Percentiles rank a stretch among this genome's conserved stretches.
Evolutionary conservation across 2,888 invertebrate genomes (phyloP).

Genomic region (Hermaeophaga mercurialis): DNA sequence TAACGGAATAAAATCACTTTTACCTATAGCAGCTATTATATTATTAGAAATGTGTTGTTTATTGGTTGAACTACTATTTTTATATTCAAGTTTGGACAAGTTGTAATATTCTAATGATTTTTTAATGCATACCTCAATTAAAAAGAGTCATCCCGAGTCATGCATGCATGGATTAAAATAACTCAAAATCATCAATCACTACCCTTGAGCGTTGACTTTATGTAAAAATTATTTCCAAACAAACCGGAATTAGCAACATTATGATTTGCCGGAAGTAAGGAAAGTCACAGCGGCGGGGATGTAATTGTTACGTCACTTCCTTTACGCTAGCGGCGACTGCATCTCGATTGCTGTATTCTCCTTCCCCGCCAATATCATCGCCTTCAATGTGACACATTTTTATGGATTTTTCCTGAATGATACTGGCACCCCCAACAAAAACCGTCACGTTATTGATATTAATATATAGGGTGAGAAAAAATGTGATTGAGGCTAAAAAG

Average conservation of each 20-base stretch:
- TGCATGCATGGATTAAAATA: too few species aligned
- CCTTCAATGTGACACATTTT: constrained; percentile 56
- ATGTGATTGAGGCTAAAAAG: too few species aligned
- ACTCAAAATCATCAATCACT: neutral
- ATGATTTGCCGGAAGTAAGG: constrained; percentile 50
- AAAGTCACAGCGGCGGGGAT: constrained; percentile 54
- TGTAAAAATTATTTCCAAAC: constrained; percentile 38
- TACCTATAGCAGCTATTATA: too few species aligned
- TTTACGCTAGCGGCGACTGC: constrained; percentile 29
- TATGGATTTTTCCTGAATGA: constrained; percentile 50
- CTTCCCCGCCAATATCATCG: too few species aligned
- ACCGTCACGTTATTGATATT: constrained; percentile 18
- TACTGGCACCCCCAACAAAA: constrained; percentile 44
- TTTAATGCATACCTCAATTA: too few species aligned
- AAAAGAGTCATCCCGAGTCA: too few species aligned
- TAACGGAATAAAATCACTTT: too few species aligned
- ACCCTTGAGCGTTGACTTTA: constrained; percentile 10
- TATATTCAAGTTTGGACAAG: too few species aligned
- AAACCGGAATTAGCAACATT: constrained; percentile 45
- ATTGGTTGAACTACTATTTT: too few species aligned
- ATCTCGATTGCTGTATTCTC: constrained; percentile 39
- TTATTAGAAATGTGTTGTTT: too few species aligned
- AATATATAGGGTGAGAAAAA: constrained; percentile 7
- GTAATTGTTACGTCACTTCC: constrained; percentile 53
- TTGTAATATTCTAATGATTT: too few species aligned